A percentile compares a stretch with the other conserved stretches of the same genome.
These are phyloP conservation scores for Poecilia wingei DNA, from an alignment of 2,797 vertebrate species.

Conservation along the genomic window DNA sequence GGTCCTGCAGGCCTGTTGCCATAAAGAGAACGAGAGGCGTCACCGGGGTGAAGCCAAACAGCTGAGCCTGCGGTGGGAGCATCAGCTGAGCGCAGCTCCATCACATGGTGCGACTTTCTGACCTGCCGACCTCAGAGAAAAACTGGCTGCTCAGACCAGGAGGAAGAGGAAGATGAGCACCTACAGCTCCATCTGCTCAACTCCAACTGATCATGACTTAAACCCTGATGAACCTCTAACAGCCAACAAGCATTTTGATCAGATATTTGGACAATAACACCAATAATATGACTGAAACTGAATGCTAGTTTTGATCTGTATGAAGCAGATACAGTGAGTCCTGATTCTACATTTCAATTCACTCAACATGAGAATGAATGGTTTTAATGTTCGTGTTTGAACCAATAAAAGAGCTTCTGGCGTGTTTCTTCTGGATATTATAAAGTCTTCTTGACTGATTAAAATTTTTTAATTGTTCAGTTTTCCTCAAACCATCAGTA, in stretches of 20 bases:
- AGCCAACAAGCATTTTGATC: neutral
- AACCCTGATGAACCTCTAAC: neutral
- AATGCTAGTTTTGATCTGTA: neutral
- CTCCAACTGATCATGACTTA: neutral
- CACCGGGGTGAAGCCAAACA: slow-evolving; percentile 52
- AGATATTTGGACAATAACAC: neutral
- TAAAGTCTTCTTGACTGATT: neutral
- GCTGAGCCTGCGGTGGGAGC: slow-evolving; percentile 55
- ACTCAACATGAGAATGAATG: neutral
- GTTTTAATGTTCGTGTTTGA: neutral
- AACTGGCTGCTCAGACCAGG: slow-evolving; percentile 1
- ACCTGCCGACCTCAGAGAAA: slow-evolving; percentile 23
- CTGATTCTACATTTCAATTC: neutral
- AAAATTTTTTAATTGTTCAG: neutral
- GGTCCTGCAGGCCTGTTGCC: slow-evolving; percentile 58
- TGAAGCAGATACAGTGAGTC: neutral
- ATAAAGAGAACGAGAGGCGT: slow-evolving; percentile 39
- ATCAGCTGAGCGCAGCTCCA: slow-evolving; percentile 60
- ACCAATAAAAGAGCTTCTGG: neutral
- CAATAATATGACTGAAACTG: neutral
- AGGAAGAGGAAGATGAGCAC: slow-evolving; percentile 10
- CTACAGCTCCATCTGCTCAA: neutral
- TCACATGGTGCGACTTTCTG: slow-evolving; percentile 40
- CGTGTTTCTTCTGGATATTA: neutral
- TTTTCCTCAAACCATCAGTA: neutral